These are phyloP conservation scores for Gobius niger DNA, from an alignment of 2,113 vertebrate genomes.

Conservation along the genomic window DNA sequence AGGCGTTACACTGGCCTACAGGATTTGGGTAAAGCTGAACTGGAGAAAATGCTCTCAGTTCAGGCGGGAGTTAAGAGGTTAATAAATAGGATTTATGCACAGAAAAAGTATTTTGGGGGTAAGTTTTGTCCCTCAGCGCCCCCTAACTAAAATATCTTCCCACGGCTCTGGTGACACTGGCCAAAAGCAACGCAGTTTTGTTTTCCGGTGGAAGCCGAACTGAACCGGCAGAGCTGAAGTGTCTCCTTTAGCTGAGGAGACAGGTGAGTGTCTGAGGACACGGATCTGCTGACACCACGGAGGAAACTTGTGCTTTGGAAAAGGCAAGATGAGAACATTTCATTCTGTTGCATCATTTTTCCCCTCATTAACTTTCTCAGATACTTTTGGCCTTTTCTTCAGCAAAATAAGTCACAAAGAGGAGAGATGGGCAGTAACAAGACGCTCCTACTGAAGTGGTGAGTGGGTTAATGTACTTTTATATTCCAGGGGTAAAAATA, in stretches of 20 bases:
- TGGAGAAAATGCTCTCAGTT: too few species aligned
- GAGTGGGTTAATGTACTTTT: not conserved
- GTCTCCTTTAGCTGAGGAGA: conserved; percentile 7
- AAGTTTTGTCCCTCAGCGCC: too few species aligned
- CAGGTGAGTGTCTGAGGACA: not conserved
- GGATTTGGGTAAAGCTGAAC: too few species aligned
- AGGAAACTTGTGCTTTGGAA: conserved; percentile 24
- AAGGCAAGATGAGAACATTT: conserved; percentile 25
- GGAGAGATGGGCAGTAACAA: not conserved
- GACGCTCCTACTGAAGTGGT: not conserved
- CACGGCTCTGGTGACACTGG: not conserved
- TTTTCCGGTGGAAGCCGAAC: not conserved
- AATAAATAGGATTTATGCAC: too few species aligned
- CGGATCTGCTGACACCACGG: conserved; percentile 17
- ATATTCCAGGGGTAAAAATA: too few species aligned
- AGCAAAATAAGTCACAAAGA: not conserved
- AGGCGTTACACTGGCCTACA: too few species aligned
- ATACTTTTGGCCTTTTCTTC: conserved; percentile 5
- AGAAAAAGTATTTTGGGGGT: too few species aligned
- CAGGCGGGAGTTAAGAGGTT: too few species aligned
- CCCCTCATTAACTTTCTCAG: conserved; percentile 31
- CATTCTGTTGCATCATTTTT: conserved; percentile 50
- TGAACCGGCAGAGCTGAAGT: not conserved
- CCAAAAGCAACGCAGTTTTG: not conserved
- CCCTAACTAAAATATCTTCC: too few species aligned